phyloP scores from a whole-genome alignment of 2,113 vertebrate species.

The Campylomormyrus tamandua region DNA sequence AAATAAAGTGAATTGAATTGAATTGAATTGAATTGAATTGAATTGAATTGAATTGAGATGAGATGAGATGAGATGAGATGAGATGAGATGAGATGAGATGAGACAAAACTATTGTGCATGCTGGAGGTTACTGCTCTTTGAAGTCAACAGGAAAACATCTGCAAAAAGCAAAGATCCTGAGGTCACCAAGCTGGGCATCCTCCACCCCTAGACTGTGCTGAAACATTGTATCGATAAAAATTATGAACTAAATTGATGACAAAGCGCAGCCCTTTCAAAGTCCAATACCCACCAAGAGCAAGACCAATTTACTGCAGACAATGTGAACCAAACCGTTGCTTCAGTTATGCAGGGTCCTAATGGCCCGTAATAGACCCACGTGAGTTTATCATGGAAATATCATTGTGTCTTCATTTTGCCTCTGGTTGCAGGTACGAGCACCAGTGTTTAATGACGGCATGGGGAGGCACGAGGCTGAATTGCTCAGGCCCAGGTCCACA shows the following conservation, averaged over 20 bases:
- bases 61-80: too few species aligned
- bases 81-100: too few species aligned
- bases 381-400: not conserved
- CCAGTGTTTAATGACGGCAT: slow-evolving; percentile 45
- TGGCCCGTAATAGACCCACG: not conserved
- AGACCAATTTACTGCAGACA: not conserved
- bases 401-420: not conserved
- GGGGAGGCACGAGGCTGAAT: slow-evolving; percentile 45
- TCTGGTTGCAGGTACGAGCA: slow-evolving; percentile 48
- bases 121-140: not conserved
- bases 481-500: slow-evolving; percentile 55
- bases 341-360: not conserved
- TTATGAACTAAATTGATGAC: not conserved
- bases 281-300: not conserved
- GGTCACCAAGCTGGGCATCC: not conserved
- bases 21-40: too few species aligned
- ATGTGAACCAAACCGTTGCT: not conserved
- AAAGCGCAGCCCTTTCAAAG: not conserved
- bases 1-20: too few species aligned
- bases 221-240: not conserved
- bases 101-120: not conserved
- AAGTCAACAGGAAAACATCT: not conserved
- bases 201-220: not conserved
- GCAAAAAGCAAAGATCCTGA: not conserved
- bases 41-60: too few species aligned